Conservation (phyloP, 2,888 invertebrate genomes). For the Cepaea hortensis region DNA sequence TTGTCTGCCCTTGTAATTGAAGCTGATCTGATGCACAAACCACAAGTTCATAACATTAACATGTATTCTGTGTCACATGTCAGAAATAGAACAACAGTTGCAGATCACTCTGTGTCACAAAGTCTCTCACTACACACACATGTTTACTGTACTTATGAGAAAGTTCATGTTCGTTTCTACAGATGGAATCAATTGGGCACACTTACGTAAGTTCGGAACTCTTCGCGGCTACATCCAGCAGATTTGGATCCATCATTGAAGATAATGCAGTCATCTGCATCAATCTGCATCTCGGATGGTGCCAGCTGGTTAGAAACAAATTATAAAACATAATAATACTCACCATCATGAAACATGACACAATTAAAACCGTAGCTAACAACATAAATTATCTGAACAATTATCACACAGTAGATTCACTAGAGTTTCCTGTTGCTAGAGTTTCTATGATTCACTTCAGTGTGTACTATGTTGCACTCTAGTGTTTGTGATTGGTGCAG, state of each 20-base stretch:
- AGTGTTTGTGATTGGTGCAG: too few species aligned
- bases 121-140: neutral
- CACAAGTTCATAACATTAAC: too few species aligned
- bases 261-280: constrained; percentile 71
- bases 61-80: too few species aligned
- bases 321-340: neutral
- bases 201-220: constrained; percentile 74
- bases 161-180: neutral
- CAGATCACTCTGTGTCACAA: neutral
- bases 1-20: too few species aligned
- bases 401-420: too few species aligned
- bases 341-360: neutral
- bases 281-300: constrained; percentile 66
- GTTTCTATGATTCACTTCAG: too few species aligned
- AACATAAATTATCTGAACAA: too few species aligned
- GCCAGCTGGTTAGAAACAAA: constrained; percentile 47
- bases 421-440: too few species aligned
- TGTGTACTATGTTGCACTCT: too few species aligned
- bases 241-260: constrained; percentile 72
- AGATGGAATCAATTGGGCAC: constrained; percentile 51
- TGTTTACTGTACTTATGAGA: neutral
- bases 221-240: constrained; percentile 69
- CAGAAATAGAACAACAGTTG: too few species aligned
- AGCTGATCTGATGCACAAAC: too few species aligned
- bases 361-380: too few species aligned